These are phyloP conservation scores for Blastobasis lacticolella DNA, from an alignment of 2,888 invertebrate genomes.

Conservation along the genomic window DNA sequence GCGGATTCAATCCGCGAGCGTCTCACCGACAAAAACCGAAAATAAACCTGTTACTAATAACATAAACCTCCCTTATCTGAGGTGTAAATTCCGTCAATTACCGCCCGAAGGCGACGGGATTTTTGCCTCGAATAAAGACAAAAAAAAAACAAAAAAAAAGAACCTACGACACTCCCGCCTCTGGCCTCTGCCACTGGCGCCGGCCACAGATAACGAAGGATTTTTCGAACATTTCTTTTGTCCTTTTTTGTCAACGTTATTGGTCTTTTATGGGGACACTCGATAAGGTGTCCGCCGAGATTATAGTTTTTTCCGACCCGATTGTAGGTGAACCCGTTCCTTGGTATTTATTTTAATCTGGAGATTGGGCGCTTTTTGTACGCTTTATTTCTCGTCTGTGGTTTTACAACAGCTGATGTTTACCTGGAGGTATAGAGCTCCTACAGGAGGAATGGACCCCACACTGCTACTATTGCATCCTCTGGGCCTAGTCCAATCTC, in stretches of 20 bases:
- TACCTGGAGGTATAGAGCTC: too few relatives aligned
- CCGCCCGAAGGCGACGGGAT: constrained; percentile 19
- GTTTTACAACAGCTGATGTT: too few relatives aligned
- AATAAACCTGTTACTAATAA: constrained; percentile 23
- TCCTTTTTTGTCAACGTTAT: constrained; percentile 33
- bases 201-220: constrained; percentile 41
- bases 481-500: too few relatives aligned
- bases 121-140: constrained; percentile 23
- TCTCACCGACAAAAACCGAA: constrained; percentile 6
- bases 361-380: constrained; percentile 1
- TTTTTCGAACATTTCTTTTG: constrained; percentile 38
- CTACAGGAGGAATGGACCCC: too few relatives aligned
- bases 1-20: constrained; percentile 7
- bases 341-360: constrained; percentile 14
- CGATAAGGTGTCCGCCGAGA: constrained; percentile 28
- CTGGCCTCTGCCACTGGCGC: constrained; percentile 49
- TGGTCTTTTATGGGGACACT: constrained; percentile 43
- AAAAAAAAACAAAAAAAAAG: constrained; percentile 16
- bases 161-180: constrained; percentile 3
- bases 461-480: too few relatives aligned
- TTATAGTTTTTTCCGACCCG: constrained; percentile 19
- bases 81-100: constrained; percentile 62
- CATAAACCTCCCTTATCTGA: constrained; percentile 43
- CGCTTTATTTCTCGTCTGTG: too few relatives aligned
- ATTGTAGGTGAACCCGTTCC: constrained; percentile 28